Conservation (phyloP, 2,797 vertebrate species). For the Emydoidea blandingii region DNA sequence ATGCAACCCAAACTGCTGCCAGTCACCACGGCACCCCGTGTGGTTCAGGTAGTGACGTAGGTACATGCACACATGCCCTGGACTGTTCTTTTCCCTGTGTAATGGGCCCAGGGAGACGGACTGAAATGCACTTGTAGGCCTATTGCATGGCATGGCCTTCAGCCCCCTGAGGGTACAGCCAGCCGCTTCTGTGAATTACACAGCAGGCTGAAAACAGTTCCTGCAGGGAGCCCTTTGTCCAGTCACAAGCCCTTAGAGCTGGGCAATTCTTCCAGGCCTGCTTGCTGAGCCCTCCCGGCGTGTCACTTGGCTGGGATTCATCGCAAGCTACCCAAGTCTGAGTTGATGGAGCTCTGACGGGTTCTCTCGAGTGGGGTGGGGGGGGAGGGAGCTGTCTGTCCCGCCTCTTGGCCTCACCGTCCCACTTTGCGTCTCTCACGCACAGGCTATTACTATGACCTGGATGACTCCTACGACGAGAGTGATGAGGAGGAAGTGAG, state of each 20-base stretch:
- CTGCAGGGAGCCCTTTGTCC: background rate
- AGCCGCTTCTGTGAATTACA: background rate
- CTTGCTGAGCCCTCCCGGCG: background rate
- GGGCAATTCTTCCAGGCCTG: background rate
- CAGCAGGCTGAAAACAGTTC: background rate
- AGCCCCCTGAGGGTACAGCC: background rate
- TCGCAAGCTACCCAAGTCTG: background rate
- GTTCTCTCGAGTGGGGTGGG: background rate
- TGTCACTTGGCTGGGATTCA: background rate
- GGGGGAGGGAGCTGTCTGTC: background rate
- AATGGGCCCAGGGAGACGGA: background rate
- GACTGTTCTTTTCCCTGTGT: background rate
- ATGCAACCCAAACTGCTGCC: too few relatives aligned
- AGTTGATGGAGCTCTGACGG: too few relatives aligned
- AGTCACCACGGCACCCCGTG: background rate
- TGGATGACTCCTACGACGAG: conserved; percentile 98
- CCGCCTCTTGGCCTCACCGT: background rate
- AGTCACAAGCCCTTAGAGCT: background rate
- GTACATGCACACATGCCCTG: too few relatives aligned
- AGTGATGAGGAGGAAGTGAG: conserved; percentile 97
- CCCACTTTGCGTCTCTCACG: background rate
- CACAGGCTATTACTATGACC: conserved; percentile 96
- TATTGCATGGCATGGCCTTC: background rate
- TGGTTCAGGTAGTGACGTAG: background rate
- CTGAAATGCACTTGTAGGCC: background rate